Evolutionary conservation across 2,797 vertebrate species (phyloP).

Genomic region (Coccyzus lansbergi): DNA sequence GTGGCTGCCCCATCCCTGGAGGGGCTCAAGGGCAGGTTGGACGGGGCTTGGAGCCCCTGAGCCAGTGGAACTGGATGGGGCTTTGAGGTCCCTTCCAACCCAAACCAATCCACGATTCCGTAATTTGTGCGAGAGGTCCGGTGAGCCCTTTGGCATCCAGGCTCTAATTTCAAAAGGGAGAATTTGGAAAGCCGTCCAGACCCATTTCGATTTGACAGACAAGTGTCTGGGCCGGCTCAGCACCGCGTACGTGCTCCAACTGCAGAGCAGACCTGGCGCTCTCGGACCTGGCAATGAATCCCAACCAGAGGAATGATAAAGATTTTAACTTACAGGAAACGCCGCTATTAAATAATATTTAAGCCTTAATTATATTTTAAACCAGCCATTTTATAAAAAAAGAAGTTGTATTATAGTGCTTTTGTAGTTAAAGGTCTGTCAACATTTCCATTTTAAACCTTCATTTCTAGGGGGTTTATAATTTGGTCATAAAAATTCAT

Average conservation of each 20-base stretch:
- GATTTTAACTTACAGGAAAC: slow-evolving; percentile 60
- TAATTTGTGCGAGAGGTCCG: background rate
- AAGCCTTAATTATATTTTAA: slow-evolving; percentile 72
- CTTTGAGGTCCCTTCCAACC: too few species aligned
- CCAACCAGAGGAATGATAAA: slow-evolving; percentile 40
- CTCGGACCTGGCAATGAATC: slow-evolving; percentile 3
- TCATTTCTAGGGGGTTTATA: slow-evolving; percentile 71
- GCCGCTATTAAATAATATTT: slow-evolving; percentile 64
- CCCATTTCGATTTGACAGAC: background rate
- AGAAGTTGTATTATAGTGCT: slow-evolving; percentile 42
- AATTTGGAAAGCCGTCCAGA: background rate
- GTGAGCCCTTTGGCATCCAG: background rate
- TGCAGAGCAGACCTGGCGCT: background rate
- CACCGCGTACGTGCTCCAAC: background rate
- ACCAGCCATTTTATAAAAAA: slow-evolving; percentile 23
- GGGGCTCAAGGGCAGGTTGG: too few species aligned
- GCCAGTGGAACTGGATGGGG: too few species aligned
- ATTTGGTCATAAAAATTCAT: slow-evolving; percentile 75
- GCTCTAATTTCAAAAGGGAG: background rate
- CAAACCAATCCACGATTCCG: too few species aligned
- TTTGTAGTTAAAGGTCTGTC: slow-evolving; percentile 73
- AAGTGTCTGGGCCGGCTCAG: background rate
- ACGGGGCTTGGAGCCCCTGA: too few species aligned
- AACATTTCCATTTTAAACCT: slow-evolving; percentile 67
- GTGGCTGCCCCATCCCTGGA: too few species aligned